phyloP scores from a whole-genome alignment of 1,140 invertebrate genomes.

The Nasonia vitripennis region DNA sequence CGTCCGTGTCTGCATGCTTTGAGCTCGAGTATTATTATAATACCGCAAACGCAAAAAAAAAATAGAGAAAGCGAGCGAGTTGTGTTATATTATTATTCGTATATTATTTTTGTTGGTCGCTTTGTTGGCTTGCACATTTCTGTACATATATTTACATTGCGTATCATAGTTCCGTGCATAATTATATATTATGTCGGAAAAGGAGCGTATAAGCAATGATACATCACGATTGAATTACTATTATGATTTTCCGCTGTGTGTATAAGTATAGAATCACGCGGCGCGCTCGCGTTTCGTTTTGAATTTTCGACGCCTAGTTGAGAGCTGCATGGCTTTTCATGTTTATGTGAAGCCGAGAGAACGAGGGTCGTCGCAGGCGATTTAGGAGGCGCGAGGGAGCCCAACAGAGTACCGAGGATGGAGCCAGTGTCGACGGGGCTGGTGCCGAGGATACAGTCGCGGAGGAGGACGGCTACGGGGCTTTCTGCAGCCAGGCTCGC shows the following conservation, averaged over 20 bases:
- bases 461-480: slow-evolving; percentile 80
- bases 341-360: slow-evolving; percentile 72
- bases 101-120: slow-evolving; percentile 28
- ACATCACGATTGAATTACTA: too few relatives aligned
- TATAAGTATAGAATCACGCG: too few relatives aligned
- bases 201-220: too few relatives aligned
- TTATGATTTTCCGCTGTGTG: background rate
- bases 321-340: slow-evolving; percentile 72
- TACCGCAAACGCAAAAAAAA: too few relatives aligned
- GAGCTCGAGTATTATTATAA: background rate
- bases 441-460: slow-evolving; percentile 41
- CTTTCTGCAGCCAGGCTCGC: slow-evolving; percentile 80
- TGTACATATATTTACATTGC: too few relatives aligned
- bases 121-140: slow-evolving; percentile 27
- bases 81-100: background rate
- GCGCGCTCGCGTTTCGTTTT: background rate
- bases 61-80: background rate
- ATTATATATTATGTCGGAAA: background rate
- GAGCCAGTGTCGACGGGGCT: background rate
- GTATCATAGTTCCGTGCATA: background rate
- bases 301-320: slow-evolving; percentile 32
- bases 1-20: slow-evolving; percentile 27
- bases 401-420: slow-evolving; percentile 59
- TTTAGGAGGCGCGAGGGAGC: slow-evolving; percentile 69
- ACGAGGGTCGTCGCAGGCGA: slow-evolving; percentile 70